Conservation (phyloP, 2,797 vertebrate species). For the Amniataba percoides region DNA sequence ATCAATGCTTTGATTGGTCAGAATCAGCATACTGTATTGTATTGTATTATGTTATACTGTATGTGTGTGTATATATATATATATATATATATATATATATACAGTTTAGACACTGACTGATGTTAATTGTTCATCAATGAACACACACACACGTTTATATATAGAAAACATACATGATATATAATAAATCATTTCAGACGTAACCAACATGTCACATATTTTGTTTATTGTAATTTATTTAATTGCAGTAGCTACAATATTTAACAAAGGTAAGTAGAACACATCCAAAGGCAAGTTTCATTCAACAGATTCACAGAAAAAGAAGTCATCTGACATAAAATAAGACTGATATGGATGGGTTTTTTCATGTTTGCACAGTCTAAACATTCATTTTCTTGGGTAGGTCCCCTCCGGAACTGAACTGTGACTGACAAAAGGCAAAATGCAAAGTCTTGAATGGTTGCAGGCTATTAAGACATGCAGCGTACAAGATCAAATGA, state of each 20-base stretch:
- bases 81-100: too few species aligned
- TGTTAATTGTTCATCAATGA: too few species aligned
- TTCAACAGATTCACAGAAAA: slow-evolving; percentile 73
- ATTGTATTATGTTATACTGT: too few species aligned
- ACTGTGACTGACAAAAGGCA: slow-evolving; percentile 75
- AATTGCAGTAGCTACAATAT: slow-evolving; percentile 83
- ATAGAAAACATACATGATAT: too few species aligned
- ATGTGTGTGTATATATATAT: too few species aligned
- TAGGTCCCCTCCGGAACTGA: slow-evolving; percentile 59
- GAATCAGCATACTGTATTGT: too few species aligned
- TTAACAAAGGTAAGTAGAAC: slow-evolving; percentile 79
- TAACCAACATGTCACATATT: slow-evolving; percentile 63
- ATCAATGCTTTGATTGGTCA: slow-evolving; percentile 2
- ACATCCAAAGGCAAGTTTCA: slow-evolving; percentile 79
- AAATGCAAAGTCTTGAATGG: slow-evolving; percentile 74
- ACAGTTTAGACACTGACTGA: too few species aligned
- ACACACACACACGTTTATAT: too few species aligned
- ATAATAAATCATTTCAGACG: slow-evolving; percentile 41
- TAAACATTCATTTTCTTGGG: slow-evolving; percentile 79
- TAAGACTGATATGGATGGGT: slow-evolving; percentile 78
- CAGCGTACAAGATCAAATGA: slow-evolving; percentile 72
- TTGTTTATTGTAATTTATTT: slow-evolving; percentile 78
- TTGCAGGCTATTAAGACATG: slow-evolving; percentile 83
- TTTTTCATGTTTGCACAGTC: slow-evolving; percentile 67
- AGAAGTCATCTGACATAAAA: slow-evolving; percentile 65